These are phyloP conservation scores for Neolamprologus variostigma DNA, from an alignment of 2,113 vertebrate genomes.

Conservation along the genomic window DNA sequence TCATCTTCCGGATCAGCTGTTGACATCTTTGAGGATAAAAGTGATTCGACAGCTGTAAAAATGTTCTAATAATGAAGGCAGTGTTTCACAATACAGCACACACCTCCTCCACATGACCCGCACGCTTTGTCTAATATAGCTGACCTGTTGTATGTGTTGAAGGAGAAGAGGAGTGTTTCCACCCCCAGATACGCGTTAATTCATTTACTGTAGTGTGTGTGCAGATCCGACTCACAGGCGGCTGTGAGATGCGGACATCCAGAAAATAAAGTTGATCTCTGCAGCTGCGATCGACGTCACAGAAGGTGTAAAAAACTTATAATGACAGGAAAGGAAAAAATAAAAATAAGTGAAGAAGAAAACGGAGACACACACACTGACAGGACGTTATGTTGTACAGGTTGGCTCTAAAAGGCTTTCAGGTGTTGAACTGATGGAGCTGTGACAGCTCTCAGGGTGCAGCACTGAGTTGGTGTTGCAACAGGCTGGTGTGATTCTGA, in stretches of 20 bases:
- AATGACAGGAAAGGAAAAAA: background rate
- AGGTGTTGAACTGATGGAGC: background rate
- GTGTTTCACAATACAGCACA: background rate
- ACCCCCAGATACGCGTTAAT: background rate
- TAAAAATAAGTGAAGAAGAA: background rate
- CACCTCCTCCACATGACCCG: background rate
- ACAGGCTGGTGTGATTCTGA: background rate
- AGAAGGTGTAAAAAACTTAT: background rate
- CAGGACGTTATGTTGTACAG: background rate
- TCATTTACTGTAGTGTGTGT: background rate
- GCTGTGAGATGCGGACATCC: background rate
- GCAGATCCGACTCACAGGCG: background rate
- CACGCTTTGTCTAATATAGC: background rate
- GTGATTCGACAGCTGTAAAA: background rate
- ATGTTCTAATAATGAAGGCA: background rate
- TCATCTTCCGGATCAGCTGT: background rate
- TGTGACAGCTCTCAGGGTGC: background rate
- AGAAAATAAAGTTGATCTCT: background rate
- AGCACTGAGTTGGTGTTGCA: background rate
- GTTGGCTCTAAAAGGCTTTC: background rate
- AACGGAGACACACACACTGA: background rate
- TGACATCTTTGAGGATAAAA: background rate
- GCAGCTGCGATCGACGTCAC: background rate
- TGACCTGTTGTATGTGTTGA: background rate
- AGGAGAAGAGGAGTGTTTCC: background rate